Evolutionary conservation across 2,113 vertebrate species (phyloP).

Genomic region (Picathartes gymnocephalus): DNA sequence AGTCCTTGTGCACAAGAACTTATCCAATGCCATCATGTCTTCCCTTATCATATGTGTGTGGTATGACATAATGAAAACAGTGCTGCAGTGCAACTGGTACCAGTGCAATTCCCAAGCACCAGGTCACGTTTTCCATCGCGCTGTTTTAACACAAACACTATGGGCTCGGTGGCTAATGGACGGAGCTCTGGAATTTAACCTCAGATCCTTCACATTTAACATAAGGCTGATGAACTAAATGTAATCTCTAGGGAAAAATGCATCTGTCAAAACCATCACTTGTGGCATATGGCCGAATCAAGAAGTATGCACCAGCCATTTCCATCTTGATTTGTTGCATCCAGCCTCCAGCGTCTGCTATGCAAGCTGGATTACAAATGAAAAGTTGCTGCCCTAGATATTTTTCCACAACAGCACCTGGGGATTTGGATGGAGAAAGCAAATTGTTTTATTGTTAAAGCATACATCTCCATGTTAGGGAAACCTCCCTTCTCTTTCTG

Average conservation of each 20-base stretch:
- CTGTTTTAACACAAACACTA: constrained; percentile 38
- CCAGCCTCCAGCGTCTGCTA: background rate
- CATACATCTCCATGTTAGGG: background rate
- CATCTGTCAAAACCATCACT: constrained; percentile 37
- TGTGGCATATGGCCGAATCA: background rate
- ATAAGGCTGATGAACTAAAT: constrained; percentile 29
- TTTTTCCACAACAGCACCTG: background rate
- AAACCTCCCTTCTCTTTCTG: background rate
- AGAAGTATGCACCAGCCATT: background rate
- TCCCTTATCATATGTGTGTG: constrained; percentile 71
- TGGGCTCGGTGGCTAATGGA: constrained; percentile 18
- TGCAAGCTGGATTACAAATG: background rate
- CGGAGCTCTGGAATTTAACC: constrained; percentile 38
- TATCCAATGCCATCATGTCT: constrained; percentile 49
- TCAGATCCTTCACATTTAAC: constrained; percentile 53
- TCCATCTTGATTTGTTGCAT: background rate
- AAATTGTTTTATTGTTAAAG: background rate
- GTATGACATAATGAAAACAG: constrained; percentile 61
- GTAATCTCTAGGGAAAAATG: constrained; percentile 34
- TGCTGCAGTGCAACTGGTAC: constrained; percentile 48
- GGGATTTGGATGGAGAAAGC: background rate
- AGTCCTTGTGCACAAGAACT: constrained; percentile 55
- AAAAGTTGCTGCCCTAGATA: background rate
- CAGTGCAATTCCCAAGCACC: constrained; percentile 56
- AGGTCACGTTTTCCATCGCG: constrained; percentile 45